Percentiles rank a stretch among this genome's conserved stretches.
These are phyloP conservation scores for Crotophaga sulcirostris DNA, from an alignment of 2,113 vertebrate genomes.

Conservation along the genomic window DNA sequence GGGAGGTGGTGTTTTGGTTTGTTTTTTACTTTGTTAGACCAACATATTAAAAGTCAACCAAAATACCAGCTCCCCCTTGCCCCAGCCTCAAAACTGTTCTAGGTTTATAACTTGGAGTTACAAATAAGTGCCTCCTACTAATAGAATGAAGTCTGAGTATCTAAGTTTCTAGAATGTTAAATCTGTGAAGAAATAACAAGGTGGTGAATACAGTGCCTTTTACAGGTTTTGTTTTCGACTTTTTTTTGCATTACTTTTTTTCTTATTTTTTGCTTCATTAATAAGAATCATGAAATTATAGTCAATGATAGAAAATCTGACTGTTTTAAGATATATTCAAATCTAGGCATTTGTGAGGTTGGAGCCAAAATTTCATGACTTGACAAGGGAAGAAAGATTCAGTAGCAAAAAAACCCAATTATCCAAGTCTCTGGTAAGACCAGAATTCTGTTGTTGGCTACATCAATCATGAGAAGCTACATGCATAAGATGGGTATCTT, in stretches of 20 bases:
- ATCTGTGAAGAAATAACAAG: background rate
- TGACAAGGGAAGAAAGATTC: constrained; percentile 3
- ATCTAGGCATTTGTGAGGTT: background rate
- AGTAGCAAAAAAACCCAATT: background rate
- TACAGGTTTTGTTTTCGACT: background rate
- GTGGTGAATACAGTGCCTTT: background rate
- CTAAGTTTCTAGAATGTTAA: background rate
- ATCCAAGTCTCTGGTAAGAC: background rate
- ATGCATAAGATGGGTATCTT: background rate
- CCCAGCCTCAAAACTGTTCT: background rate
- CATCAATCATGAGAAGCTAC: background rate
- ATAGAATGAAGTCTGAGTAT: background rate
- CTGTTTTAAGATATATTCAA: background rate
- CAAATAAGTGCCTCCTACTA: background rate
- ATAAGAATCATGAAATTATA: background rate
- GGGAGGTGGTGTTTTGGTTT: background rate
- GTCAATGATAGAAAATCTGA: background rate
- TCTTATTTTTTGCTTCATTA: background rate
- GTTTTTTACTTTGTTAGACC: background rate
- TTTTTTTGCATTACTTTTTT: background rate
- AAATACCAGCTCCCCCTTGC: background rate
- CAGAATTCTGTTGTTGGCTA: constrained; percentile 1
- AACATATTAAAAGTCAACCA: background rate
- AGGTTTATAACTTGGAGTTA: background rate
- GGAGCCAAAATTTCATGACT: background rate